A percentile compares a stretch with the other conserved stretches of the same genome.
These are phyloP conservation scores for Xanthia togata DNA, from an alignment of 2,888 invertebrate genomes.

Conservation along the genomic window DNA sequence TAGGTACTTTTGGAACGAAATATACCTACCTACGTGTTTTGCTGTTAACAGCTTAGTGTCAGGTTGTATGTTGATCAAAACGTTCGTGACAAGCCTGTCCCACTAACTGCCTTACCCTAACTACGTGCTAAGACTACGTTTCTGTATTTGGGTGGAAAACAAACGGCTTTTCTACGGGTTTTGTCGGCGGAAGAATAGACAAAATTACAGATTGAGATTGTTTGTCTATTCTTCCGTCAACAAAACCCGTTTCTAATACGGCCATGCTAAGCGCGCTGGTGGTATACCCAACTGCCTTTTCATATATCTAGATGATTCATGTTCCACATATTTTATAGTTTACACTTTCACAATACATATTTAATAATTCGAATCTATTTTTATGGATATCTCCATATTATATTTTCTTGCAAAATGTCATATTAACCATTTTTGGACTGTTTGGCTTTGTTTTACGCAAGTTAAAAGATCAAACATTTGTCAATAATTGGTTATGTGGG, in stretches of 20 bases:
- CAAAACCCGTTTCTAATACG: no score
- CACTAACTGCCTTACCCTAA: background rate
- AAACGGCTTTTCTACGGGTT: background rate
- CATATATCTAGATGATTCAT: background rate
- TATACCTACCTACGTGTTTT: background rate
- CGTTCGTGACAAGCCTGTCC: background rate
- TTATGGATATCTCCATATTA: background rate
- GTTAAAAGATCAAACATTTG: slow-evolving; percentile 18
- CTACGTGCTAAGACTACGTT: background rate
- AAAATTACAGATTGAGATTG: no score
- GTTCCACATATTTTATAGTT: background rate
- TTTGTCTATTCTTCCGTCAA: no score
- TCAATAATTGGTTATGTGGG: background rate
- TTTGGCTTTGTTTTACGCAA: slow-evolving; percentile 30
- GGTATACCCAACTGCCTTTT: background rate
- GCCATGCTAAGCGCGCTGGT: background rate
- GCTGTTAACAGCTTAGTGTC: background rate
- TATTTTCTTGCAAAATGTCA: slow-evolving; percentile 1
- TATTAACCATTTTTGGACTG: slow-evolving; percentile 11
- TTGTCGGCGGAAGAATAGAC: no score
- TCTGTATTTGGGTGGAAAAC: background rate
- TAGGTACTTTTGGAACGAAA: background rate
- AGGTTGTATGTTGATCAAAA: background rate
- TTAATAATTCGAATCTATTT: background rate
- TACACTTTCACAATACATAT: background rate